Percentiles rank a stretch among this genome's conserved stretches.
These are phyloP conservation scores for Aleiodes leptofemur DNA, from an alignment of 2,888 invertebrate genomes.

Conservation along the genomic window DNA sequence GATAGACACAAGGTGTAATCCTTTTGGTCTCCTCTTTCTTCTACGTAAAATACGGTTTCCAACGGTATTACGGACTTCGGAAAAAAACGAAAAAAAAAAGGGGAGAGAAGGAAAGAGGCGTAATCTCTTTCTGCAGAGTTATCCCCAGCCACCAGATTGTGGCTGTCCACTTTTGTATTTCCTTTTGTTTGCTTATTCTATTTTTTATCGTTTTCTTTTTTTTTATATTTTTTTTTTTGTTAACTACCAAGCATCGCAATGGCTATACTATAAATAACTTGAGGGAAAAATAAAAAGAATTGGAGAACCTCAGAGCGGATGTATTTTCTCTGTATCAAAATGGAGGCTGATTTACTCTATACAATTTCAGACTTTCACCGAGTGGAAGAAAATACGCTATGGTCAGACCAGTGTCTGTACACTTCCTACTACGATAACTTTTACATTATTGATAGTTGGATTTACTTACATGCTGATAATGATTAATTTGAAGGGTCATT, in stretches of 20 bases:
- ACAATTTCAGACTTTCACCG: slow-evolving; percentile 7
- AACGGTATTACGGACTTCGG: neutral
- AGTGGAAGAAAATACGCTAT: slow-evolving; percentile 24
- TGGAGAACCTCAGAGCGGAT: neutral
- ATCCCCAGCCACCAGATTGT: neutral
- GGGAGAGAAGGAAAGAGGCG: neutral
- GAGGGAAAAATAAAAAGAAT: neutral
- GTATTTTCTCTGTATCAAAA: slow-evolving; percentile 20
- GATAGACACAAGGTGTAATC: slow-evolving; percentile 22
- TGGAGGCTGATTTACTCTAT: slow-evolving; percentile 8
- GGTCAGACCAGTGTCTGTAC: slow-evolving; percentile 7
- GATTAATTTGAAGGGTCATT: no score
- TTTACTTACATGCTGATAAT: no score
- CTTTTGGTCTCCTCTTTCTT: no score
- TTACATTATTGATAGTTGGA: neutral
- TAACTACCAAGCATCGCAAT: neutral
- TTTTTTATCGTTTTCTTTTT: neutral
- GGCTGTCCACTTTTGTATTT: slow-evolving; percentile 3
- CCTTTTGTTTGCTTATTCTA: neutral
- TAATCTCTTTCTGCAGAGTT: neutral
- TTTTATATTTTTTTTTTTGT: neutral
- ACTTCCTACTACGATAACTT: neutral
- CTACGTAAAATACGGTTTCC: slow-evolving; percentile 1
- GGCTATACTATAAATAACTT: slow-evolving; percentile 7
- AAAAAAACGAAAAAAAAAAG: no score